Conservation (phyloP, 2,113 vertebrate genomes). For the Cricetomys ansorgei region DNA sequence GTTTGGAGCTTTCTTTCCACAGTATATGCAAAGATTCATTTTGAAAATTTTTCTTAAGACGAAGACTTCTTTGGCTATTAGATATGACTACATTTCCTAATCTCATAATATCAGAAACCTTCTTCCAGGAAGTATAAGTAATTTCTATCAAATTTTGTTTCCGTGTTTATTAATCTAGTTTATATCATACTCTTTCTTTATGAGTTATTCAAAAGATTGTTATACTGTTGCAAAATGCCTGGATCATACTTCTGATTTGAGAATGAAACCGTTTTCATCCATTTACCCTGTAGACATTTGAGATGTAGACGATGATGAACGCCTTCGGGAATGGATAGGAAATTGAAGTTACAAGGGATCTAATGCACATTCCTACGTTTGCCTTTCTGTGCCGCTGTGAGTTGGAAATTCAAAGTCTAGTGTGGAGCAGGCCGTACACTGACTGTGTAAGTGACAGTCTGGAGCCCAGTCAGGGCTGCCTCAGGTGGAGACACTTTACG, state of each 20-base stretch:
- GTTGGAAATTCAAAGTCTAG: neutral
- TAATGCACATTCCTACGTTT: neutral
- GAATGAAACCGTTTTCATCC: neutral
- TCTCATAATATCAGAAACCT: neutral
- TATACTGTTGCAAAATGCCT: neutral
- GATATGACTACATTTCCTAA: neutral
- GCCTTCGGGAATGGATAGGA: neutral
- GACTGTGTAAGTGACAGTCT: neutral
- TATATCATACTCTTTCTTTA: neutral
- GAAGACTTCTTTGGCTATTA: neutral
- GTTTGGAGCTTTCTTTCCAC: neutral
- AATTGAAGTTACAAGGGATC: neutral
- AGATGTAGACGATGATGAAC: neutral
- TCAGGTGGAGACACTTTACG: neutral
- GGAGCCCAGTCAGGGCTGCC: neutral
- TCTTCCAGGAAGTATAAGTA: slow-evolving; percentile 13
- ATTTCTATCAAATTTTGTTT: neutral
- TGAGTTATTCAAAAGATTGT: neutral
- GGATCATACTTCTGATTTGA: neutral
- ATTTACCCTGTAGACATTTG: neutral
- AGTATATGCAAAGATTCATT: neutral
- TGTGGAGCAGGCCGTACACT: neutral
- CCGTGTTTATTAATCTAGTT: neutral
- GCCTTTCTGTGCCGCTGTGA: neutral
- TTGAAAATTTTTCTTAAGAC: neutral